These are phyloP conservation scores for Onychomys torridus DNA, from an alignment of 2,797 vertebrate genomes.

Conservation along the genomic window DNA sequence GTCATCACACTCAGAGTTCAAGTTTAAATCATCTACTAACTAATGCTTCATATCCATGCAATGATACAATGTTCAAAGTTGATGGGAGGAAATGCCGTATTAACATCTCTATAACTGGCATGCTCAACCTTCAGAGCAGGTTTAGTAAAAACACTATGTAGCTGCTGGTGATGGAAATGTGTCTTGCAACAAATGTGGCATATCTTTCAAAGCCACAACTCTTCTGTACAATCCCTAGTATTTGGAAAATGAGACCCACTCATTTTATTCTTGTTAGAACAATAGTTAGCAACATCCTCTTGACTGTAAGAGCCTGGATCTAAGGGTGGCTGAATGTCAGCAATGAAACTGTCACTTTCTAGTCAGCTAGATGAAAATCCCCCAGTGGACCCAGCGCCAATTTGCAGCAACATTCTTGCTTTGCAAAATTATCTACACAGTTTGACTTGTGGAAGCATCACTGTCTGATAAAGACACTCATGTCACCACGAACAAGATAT, in stretches of 20 bases:
- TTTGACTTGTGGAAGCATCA: not conserved
- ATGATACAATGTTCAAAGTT: constrained; percentile 40
- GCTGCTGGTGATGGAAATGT: not conserved
- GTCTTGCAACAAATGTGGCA: not conserved
- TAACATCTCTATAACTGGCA: not conserved
- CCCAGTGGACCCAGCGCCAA: not conserved
- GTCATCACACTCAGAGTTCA: constrained; percentile 72
- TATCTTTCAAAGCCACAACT: not conserved
- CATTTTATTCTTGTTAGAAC: not conserved
- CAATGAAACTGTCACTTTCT: not conserved
- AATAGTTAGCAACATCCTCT: not conserved
- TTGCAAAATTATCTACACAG: not conserved
- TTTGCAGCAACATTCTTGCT: not conserved
- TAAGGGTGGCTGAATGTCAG: not conserved
- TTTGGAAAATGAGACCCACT: not conserved
- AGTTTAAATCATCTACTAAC: constrained; percentile 49
- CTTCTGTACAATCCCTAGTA: not conserved
- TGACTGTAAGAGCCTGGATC: not conserved
- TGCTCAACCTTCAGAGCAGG: not conserved
- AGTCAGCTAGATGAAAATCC: not conserved
- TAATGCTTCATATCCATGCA: constrained; percentile 51
- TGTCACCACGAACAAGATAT: not conserved
- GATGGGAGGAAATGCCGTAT: not conserved
- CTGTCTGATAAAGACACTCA: not conserved
- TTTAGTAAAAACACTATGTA: not conserved